phyloP scores from a whole-genome alignment of 2,113 vertebrate genomes.

The Percina caprodes region DNA sequence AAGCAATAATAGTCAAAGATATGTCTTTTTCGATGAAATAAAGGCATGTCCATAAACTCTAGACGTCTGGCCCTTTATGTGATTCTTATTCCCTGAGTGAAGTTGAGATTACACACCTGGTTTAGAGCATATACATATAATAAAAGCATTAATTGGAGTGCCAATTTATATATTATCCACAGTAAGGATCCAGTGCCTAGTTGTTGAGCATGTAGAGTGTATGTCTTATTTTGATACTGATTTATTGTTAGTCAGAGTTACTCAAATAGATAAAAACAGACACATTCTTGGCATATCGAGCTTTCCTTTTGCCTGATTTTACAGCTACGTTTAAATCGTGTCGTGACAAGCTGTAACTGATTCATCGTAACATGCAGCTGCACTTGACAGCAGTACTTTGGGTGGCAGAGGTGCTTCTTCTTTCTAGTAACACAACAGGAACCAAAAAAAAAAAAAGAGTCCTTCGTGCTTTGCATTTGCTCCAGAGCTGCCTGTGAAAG shows the following conservation, averaged over 20 bases:
- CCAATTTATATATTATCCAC: too few species aligned
- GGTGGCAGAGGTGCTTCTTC: constrained; percentile 2
- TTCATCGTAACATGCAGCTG: constrained; percentile 26
- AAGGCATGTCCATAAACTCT: too few species aligned
- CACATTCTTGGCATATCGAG: not conserved
- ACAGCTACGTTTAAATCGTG: constrained; percentile 24
- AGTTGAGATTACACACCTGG: too few species aligned
- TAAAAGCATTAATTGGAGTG: too few species aligned
- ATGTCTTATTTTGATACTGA: not conserved
- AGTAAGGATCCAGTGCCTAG: too few species aligned
- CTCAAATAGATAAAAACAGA: not conserved
- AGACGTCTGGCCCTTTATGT: too few species aligned
- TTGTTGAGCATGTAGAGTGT: too few species aligned
- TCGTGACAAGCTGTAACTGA: not conserved
- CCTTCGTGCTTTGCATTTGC: too few species aligned
- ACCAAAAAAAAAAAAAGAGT: not conserved
- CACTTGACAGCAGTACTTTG: not conserved
- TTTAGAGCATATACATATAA: too few species aligned
- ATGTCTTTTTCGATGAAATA: too few species aligned
- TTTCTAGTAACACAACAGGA: not conserved
- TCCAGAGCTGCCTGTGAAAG: constrained; percentile 1
- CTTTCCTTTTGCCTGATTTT: not conserved
- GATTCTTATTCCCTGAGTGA: too few species aligned
- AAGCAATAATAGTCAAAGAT: too few species aligned
- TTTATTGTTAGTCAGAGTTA: not conserved